These are phyloP conservation scores for Athene cunicularia DNA, from an alignment of 2,113 vertebrate species.

Conservation along the genomic window DNA sequence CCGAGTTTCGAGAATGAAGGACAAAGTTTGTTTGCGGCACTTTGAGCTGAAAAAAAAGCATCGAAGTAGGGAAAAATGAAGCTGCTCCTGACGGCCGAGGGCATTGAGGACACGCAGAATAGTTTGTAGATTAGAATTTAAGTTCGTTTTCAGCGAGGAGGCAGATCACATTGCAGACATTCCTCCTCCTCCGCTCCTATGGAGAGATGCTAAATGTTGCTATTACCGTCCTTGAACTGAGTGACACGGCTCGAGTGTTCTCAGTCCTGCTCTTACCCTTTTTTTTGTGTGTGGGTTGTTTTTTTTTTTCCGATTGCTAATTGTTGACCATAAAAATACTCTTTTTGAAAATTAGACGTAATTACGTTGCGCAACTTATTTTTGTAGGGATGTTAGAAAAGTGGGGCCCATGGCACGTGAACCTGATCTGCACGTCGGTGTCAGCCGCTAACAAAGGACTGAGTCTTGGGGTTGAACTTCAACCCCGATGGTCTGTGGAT, in stretches of 20 bases:
- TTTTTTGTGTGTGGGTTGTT: neutral
- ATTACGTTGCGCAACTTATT: neutral
- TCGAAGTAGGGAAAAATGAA: conserved; percentile 15
- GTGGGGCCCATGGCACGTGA: neutral
- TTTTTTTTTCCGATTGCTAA: neutral
- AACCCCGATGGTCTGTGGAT: neutral
- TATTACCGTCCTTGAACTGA: neutral
- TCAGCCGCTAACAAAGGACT: neutral
- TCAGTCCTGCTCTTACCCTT: neutral
- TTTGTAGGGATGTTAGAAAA: neutral
- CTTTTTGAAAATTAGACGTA: neutral
- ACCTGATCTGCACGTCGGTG: neutral
- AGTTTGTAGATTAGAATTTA: neutral
- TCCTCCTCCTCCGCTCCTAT: neutral
- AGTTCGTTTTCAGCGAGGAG: conserved; percentile 20
- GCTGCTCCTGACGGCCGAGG: neutral
- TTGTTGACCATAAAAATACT: neutral
- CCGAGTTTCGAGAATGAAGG: conserved; percentile 84
- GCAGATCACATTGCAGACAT: neutral
- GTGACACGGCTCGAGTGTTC: neutral
- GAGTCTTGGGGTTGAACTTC: neutral
- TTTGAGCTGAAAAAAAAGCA: conserved; percentile 10
- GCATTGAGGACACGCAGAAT: neutral
- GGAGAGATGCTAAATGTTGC: neutral
- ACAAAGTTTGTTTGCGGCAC: conserved; percentile 85